These are phyloP conservation scores for Echeneis naucrates DNA, from an alignment of 2,797 vertebrate genomes.

Conservation along the genomic window DNA sequence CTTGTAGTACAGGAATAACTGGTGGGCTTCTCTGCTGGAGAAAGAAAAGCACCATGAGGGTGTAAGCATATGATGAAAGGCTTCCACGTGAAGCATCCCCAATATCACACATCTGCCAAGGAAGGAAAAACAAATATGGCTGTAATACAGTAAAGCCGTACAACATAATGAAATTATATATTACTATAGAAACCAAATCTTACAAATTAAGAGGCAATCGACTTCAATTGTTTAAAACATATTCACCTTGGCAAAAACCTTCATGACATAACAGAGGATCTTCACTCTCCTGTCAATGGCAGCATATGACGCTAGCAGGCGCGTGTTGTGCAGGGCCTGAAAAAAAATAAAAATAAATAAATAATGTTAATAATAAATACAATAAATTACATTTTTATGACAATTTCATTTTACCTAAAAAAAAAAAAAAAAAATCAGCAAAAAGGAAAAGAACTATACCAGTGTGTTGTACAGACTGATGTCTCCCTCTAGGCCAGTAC, in stretches of 20 bases:
- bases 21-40: conserved; percentile 94
- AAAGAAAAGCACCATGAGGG: conserved; percentile 96
- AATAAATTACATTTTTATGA: background rate
- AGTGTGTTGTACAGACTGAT: conserved; percentile 98
- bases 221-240: background rate
- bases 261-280: conserved; percentile 96
- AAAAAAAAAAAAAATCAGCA: too few relatives aligned
- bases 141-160: background rate
- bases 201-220: background rate
- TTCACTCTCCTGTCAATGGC: conserved; percentile 93
- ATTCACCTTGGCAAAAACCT: conserved; percentile 95
- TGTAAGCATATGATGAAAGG: conserved; percentile 96
- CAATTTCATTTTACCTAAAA: background rate
- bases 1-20: conserved; percentile 95
- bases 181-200: background rate
- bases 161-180: background rate
- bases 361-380: too few relatives aligned
- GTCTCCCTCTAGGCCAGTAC: conserved; percentile 95
- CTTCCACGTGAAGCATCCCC: conserved; percentile 96
- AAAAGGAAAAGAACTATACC: conserved; percentile 76
- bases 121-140: background rate
- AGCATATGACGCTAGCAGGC: conserved; percentile 91
- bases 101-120: conserved; percentile 92
- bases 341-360: background rate
- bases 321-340: conserved; percentile 95